Conservation (phyloP, 2,888 invertebrate genomes). For the Phasia obesa region DNA sequence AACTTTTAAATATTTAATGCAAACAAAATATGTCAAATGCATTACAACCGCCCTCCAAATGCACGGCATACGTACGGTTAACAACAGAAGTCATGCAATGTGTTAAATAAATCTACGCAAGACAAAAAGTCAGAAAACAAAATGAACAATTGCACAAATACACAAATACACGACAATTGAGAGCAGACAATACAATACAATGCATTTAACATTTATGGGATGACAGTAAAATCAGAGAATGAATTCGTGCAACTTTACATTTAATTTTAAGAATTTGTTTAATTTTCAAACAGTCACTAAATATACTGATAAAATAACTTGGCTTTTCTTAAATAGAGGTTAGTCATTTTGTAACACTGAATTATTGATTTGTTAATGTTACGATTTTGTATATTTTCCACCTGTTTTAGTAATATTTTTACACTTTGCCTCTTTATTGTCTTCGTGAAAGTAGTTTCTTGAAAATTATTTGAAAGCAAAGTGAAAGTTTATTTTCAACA, state of each 20-base stretch:
- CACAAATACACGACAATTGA: slow-evolving; percentile 39
- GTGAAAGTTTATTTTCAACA: no score
- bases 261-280: no score
- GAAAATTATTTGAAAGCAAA: no score
- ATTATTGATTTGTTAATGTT: no score
- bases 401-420: no score
- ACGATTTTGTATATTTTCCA: no score
- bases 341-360: no score
- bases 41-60: slow-evolving; percentile 59
- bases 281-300: no score
- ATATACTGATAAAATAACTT: no score
- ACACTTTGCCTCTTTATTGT: no score
- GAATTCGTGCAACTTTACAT: not conserved
- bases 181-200: slow-evolving; percentile 38
- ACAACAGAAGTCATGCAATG: slow-evolving; percentile 60
- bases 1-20: slow-evolving; percentile 61
- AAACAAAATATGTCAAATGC: slow-evolving; percentile 66
- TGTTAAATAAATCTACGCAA: slow-evolving; percentile 66
- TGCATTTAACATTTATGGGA: slow-evolving; percentile 35
- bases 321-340: no score
- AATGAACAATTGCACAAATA: slow-evolving; percentile 62
- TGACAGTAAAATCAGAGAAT: slow-evolving; percentile 8
- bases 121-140: slow-evolving; percentile 63
- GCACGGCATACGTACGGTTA: slow-evolving; percentile 33
- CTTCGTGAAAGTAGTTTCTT: no score